phyloP scores from a whole-genome alignment of 2,797 vertebrate genomes.

The Halcyon badia region DNA sequence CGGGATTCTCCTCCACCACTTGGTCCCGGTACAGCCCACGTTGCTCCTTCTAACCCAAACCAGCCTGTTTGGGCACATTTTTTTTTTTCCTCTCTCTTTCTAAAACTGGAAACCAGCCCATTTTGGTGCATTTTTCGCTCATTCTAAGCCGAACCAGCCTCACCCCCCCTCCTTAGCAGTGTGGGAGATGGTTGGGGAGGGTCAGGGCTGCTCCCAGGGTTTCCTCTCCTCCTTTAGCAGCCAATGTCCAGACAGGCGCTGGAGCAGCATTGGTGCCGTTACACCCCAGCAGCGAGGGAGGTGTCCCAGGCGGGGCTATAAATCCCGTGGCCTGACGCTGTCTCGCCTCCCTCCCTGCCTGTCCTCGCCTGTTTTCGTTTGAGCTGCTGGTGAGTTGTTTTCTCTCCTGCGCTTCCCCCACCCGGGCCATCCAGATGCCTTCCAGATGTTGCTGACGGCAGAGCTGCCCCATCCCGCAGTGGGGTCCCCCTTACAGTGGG shows the following conservation, averaged over 20 bases:
- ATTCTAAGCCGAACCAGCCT: not conserved
- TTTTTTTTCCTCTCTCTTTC: too few species aligned
- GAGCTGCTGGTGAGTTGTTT: slow-evolving; percentile 26
- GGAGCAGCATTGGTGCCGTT: not conserved
- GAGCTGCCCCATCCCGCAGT: not conserved
- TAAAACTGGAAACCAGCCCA: too few species aligned
- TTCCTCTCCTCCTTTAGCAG: not conserved
- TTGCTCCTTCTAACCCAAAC: too few species aligned
- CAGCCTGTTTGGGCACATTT: too few species aligned
- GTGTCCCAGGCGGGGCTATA: slow-evolving; percentile 41
- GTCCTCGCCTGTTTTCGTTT: accelerated
- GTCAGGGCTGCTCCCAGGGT: not conserved
- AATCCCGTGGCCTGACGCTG: accelerated
- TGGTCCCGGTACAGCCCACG: accelerated
- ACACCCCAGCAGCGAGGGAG: not conserved
- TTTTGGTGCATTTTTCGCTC: not conserved
- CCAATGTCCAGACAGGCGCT: not conserved
- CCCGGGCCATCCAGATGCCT: not conserved
- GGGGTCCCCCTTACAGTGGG: not conserved
- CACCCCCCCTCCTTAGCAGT: not conserved
- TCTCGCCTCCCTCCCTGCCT: not conserved
- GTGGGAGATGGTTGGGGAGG: accelerated
- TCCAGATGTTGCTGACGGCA: not conserved
- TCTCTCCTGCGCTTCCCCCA: not conserved
- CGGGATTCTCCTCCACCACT: accelerated